Conservation (phyloP, 2,888 invertebrate species). For the Adineta ricciae region DNA sequence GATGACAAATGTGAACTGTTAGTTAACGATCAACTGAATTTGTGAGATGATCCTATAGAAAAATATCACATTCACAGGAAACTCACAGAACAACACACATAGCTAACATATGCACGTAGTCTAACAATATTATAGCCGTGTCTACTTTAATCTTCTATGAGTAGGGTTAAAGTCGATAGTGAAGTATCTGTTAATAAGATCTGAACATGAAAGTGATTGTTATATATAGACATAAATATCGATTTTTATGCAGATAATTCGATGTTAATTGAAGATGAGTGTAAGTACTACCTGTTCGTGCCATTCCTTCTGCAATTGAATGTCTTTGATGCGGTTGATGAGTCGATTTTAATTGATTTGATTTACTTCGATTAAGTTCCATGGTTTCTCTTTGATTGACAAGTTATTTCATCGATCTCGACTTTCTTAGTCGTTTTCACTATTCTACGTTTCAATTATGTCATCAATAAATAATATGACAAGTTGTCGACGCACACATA, state of each 20-base stretch:
- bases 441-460: neutral
- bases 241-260: too few relatives aligned
- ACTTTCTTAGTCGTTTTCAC: neutral
- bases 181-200: neutral
- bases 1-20: too few relatives aligned
- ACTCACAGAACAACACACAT: too few relatives aligned
- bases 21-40: too few relatives aligned
- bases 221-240: too few relatives aligned
- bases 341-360: neutral
- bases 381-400: neutral
- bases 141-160: too few relatives aligned
- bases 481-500: neutral
- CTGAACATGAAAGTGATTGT: neutral
- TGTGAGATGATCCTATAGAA: too few relatives aligned
- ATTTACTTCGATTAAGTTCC: neutral
- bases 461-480: neutral
- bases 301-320: conserved; percentile 10
- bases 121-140: too few relatives aligned
- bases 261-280: neutral
- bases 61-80: too few relatives aligned
- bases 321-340: neutral
- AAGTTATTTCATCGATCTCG: neutral
- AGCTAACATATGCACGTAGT: too few relatives aligned
- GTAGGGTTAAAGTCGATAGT: too few relatives aligned
- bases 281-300: neutral